Evolutionary conservation across 2,888 invertebrate species (phyloP).

Genomic region (Mamestra brassicae): DNA sequence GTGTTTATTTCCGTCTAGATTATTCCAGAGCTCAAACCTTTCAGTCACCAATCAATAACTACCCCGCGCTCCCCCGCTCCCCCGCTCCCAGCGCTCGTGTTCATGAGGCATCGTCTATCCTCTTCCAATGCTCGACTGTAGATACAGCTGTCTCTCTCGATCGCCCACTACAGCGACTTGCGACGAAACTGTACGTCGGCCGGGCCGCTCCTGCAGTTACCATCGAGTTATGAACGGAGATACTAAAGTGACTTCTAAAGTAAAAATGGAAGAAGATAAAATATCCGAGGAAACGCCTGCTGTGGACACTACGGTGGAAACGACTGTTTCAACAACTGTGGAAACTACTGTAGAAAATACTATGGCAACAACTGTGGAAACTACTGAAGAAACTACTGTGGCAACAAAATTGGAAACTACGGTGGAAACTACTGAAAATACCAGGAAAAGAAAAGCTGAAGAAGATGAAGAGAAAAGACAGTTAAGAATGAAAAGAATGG

Average conservation of each 20-base stretch:
- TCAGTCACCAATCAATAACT: constrained; percentile 21
- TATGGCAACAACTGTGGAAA: no score
- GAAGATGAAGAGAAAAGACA: neutral
- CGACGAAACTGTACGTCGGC: neutral
- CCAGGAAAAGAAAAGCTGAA: neutral
- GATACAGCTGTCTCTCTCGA: neutral
- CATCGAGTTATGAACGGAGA: no score
- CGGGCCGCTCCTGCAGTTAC: neutral
- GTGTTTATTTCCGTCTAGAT: no score
- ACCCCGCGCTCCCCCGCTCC: neutral
- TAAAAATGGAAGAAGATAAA: no score
- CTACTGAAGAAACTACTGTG: no score
- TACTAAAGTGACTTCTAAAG: no score
- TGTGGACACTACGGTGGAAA: no score
- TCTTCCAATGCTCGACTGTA: neutral
- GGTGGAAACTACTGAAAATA: neutral
- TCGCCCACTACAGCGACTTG: neutral
- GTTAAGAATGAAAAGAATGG: neutral
- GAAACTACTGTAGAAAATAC: no score
- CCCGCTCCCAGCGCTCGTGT: no score
- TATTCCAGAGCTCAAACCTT: neutral
- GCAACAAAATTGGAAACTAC: no score
- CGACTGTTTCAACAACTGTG: no score
- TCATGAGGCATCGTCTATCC: neutral
- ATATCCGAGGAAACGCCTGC: no score